These are phyloP conservation scores for Hipposideros armiger DNA, from an alignment of 2,113 vertebrate genomes.

Conservation along the genomic window DNA sequence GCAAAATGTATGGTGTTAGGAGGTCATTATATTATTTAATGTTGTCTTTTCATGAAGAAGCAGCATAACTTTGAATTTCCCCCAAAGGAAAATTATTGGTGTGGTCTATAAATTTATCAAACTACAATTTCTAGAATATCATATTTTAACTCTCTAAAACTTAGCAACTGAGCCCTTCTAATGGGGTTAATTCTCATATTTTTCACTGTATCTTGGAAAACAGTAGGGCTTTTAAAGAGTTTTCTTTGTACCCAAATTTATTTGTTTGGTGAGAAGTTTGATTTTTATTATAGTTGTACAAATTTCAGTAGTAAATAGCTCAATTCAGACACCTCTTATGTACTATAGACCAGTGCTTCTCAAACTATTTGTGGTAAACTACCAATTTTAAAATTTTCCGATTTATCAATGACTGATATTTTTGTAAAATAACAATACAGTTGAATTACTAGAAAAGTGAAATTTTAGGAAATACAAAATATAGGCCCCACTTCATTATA, in stretches of 20 bases:
- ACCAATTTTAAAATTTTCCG: background rate
- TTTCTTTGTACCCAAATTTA: constrained; percentile 1
- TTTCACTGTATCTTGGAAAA: background rate
- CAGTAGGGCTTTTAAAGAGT: background rate
- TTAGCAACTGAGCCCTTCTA: background rate
- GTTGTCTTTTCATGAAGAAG: constrained; percentile 53
- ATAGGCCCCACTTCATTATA: background rate
- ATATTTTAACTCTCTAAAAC: constrained; percentile 40
- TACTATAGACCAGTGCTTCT: background rate
- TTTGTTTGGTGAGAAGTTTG: constrained; percentile 13
- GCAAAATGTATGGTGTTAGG: background rate
- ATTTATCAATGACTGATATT: background rate
- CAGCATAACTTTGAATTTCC: constrained; percentile 23
- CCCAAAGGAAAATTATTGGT: constrained; percentile 5
- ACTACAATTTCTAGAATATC: background rate
- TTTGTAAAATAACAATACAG: constrained; percentile 8
- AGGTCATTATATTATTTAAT: constrained; percentile 29
- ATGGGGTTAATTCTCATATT: background rate
- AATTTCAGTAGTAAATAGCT: background rate
- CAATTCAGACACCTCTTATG: constrained; percentile 37
- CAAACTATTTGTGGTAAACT: background rate
- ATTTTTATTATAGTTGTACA: background rate
- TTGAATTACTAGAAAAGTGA: constrained; percentile 31
- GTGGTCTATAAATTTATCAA: background rate
- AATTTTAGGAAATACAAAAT: constrained; percentile 7